Percentiles rank a stretch among this genome's conserved stretches.
Evolutionary conservation across 2,888 invertebrate genomes (phyloP).

Genomic region (Frankliniella intonsa): DNA sequence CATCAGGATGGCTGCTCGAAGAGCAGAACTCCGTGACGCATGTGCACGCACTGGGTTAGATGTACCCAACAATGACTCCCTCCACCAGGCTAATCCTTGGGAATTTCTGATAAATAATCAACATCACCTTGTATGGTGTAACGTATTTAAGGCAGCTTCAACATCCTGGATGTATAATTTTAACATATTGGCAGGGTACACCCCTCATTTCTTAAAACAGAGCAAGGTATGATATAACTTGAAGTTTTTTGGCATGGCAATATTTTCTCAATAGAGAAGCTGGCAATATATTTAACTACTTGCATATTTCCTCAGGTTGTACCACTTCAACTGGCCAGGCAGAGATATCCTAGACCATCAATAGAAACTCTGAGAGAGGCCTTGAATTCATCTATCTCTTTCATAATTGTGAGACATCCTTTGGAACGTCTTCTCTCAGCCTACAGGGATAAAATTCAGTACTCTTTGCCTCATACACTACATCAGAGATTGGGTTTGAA

Average conservation of each 20-base stretch:
- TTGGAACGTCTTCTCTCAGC: constrained; percentile 74
- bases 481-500: constrained; percentile 74
- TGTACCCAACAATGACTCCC: constrained; percentile 50
- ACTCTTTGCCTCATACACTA: constrained; percentile 74
- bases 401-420: constrained; percentile 77
- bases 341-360: constrained; percentile 72
- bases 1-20: constrained; percentile 2
- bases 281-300: too few relatives aligned
- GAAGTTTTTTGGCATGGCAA: background rate
- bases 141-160: constrained; percentile 60
- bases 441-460: constrained; percentile 79
- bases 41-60: constrained; percentile 61
- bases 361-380: constrained; percentile 66
- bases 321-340: constrained; percentile 70
- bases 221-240: background rate
- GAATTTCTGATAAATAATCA: constrained; percentile 77
- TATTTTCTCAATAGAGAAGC: background rate
- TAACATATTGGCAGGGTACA: constrained; percentile 71
- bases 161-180: constrained; percentile 86
- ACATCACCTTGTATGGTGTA: constrained; percentile 77
- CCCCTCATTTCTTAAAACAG: background rate
- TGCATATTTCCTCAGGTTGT: constrained; percentile 46
- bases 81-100: constrained; percentile 74
- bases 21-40: constrained; percentile 43
- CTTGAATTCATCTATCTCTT: constrained; percentile 70